Evolutionary conservation across 2,113 vertebrate genomes (phyloP).

Genomic region (Maccullochella peelii): DNA sequence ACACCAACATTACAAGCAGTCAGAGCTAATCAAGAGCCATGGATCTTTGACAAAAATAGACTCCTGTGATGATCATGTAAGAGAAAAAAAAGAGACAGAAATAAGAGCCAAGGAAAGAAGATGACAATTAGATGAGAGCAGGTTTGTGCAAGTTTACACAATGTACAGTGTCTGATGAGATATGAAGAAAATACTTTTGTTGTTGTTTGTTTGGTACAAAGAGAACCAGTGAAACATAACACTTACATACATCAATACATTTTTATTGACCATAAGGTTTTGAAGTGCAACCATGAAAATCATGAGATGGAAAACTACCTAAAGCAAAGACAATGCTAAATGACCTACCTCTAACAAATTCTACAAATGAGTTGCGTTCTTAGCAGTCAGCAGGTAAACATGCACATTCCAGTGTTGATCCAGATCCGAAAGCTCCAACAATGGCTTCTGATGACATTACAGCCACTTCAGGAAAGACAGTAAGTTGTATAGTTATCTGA

Average conservation of each 20-base stretch:
- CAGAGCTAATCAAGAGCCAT: not conserved
- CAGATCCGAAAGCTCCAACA: conserved; percentile 36
- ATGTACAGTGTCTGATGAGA: not conserved
- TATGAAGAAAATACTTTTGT: not conserved
- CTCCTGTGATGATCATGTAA: not conserved
- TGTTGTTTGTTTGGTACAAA: not conserved
- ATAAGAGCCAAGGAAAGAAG: not conserved
- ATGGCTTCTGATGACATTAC: conserved; percentile 84
- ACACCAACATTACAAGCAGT: not conserved
- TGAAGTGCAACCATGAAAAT: conserved; percentile 2
- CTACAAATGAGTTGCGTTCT: not conserved
- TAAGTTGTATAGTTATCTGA: conserved; percentile 99
- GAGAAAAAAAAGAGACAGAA: not conserved
- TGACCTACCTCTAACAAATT: conserved; percentile 1
- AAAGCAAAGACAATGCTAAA: not conserved
- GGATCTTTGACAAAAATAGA: not conserved
- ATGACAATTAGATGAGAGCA: not conserved
- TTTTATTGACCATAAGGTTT: not conserved
- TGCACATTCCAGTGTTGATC: conserved; percentile 36
- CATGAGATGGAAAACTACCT: not conserved
- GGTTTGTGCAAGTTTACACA: not conserved
- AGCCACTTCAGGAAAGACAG: conserved; percentile 99
- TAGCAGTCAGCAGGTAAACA: conserved; percentile 3
- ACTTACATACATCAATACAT: not conserved
- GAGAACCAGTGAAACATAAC: not conserved